These are phyloP conservation scores for Sipha flava DNA, from an alignment of 1,140 invertebrate genomes.

Conservation along the genomic window DNA sequence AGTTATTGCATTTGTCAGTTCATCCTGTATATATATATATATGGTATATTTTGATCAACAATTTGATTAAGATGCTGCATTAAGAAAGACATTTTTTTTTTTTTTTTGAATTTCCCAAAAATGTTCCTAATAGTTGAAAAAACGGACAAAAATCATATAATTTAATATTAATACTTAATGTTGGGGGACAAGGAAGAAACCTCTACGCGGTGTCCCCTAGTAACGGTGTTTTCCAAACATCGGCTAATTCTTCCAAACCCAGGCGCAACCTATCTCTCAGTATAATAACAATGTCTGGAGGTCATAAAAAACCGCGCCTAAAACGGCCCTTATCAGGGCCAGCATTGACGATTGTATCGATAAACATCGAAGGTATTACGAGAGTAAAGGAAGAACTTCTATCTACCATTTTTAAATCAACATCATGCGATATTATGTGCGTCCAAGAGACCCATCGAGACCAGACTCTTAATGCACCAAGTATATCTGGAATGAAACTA, in stretches of 20 bases:
- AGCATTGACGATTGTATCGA: neutral
- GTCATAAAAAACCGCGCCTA: neutral
- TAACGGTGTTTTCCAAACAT: neutral
- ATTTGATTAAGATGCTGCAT: too few species aligned
- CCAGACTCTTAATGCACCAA: neutral
- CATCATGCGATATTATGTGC: neutral
- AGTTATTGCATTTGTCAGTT: too few species aligned
- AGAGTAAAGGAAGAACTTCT: neutral
- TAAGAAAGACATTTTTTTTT: too few species aligned
- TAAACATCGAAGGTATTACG: constrained; percentile 22
- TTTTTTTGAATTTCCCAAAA: too few species aligned
- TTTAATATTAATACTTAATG: too few species aligned
- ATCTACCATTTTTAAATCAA: neutral
- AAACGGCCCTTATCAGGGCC: too few species aligned
- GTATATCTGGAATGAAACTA: constrained; percentile 11
- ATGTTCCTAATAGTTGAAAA: too few species aligned
- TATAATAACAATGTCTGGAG: neutral
- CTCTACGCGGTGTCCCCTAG: too few species aligned
- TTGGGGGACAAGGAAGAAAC: too few species aligned
- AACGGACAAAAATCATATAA: too few species aligned
- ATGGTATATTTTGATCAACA: too few species aligned
- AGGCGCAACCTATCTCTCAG: neutral
- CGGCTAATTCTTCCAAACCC: neutral
- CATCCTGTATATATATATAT: too few species aligned
- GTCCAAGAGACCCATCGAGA: constrained; percentile 22